Evolutionary conservation across 2,797 vertebrate genomes (phyloP).

Genomic region (Aphelocoma californica): DNA sequence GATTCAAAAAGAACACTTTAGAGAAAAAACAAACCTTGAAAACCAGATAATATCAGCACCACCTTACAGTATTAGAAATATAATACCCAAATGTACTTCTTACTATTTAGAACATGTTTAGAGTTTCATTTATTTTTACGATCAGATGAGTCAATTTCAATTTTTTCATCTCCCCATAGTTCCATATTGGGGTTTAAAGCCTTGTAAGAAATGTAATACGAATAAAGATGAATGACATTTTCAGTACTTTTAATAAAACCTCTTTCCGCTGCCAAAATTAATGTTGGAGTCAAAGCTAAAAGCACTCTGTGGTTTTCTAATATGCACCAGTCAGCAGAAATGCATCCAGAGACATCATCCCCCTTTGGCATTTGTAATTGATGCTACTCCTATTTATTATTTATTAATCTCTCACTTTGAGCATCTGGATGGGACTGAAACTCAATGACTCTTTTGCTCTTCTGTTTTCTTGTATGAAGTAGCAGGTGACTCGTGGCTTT

Average conservation of each 20-base stretch:
- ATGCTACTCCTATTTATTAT: not conserved
- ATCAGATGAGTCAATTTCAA: not conserved
- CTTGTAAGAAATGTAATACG: not conserved
- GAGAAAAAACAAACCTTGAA: not conserved
- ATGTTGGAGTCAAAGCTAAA: not conserved
- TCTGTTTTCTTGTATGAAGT: not conserved
- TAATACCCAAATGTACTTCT: not conserved
- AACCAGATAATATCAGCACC: not conserved
- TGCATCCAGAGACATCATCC: not conserved
- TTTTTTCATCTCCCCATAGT: not conserved
- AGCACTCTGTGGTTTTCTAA: slow-evolving; percentile 3
- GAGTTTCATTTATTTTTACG: not conserved
- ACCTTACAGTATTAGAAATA: not conserved
- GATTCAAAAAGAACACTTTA: not conserved
- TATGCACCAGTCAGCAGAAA: slow-evolving; percentile 2
- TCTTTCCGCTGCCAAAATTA: not conserved
- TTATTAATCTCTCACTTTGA: not conserved
- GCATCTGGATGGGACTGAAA: not conserved
- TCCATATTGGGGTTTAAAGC: not conserved
- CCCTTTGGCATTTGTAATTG: not conserved
- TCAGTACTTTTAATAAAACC: slow-evolving; percentile 2
- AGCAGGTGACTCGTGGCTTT: not conserved
- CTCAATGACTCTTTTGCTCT: not conserved
- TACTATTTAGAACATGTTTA: not conserved
- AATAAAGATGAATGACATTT: slow-evolving; percentile 21